Percentiles rank a stretch among this genome's conserved stretches.
Evolutionary conservation across 2,113 vertebrate genomes (phyloP).

Genomic region (Calcarius ornatus): DNA sequence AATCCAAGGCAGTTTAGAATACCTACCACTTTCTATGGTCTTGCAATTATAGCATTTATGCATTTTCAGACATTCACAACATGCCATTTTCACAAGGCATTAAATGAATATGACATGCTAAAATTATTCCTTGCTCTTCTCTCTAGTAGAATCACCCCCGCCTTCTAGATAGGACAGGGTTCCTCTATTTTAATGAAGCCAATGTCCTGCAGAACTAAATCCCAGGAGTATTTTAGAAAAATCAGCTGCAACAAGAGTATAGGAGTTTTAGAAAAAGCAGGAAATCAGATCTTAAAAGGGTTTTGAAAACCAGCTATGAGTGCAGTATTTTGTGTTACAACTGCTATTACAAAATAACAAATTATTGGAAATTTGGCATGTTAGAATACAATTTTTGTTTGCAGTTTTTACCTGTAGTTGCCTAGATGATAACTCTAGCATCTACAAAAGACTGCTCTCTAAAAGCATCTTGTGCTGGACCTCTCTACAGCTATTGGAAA

Average conservation of each 20-base stretch:
- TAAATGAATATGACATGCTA: background rate
- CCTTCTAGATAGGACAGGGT: background rate
- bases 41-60: background rate
- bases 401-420: background rate
- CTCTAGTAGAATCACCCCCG: background rate
- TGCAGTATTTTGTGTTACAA: background rate
- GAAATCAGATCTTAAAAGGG: background rate
- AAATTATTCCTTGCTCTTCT: background rate
- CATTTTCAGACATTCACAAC: background rate
- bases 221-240: background rate
- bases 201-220: background rate
- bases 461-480: background rate
- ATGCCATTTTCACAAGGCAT: background rate
- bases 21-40: background rate
- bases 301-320: background rate
- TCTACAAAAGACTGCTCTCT: background rate
- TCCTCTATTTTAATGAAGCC: background rate
- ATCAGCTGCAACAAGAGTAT: background rate
- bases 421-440: background rate
- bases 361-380: background rate
- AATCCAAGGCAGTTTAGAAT: background rate
- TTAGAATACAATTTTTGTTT: background rate
- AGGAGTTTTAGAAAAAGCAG: background rate
- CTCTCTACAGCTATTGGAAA: background rate
- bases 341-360: background rate